These are phyloP conservation scores for Cyphomyrus plagiostoma DNA, from an alignment of 2,113 vertebrate species.

Conservation along the genomic window DNA sequence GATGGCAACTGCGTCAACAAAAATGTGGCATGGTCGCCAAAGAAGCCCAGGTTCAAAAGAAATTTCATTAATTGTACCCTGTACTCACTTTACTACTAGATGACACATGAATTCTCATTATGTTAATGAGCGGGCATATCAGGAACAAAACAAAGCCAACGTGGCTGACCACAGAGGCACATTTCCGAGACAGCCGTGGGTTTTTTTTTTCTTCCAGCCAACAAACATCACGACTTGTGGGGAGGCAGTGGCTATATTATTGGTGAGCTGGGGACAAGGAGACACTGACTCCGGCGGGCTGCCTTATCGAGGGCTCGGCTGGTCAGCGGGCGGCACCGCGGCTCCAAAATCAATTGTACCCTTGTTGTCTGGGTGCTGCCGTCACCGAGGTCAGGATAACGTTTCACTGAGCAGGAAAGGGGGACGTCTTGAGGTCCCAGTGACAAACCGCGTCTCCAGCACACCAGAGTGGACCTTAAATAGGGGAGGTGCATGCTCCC, in stretches of 20 bases:
- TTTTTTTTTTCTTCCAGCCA: neutral
- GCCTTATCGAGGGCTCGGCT: slow-evolving; percentile 33
- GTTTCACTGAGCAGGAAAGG: slow-evolving; percentile 22
- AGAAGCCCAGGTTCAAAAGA: neutral
- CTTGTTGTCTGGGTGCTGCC: slow-evolving; percentile 28
- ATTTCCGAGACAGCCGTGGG: neutral
- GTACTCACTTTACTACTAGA: neutral
- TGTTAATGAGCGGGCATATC: neutral
- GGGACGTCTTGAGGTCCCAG: slow-evolving; percentile 8
- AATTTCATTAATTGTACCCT: neutral
- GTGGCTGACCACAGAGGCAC: neutral
- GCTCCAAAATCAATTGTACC: slow-evolving; percentile 34
- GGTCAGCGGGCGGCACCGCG: slow-evolving; percentile 31
- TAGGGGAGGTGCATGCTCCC: neutral
- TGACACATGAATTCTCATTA: neutral
- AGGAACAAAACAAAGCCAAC: neutral
- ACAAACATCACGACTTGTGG: slow-evolving; percentile 7
- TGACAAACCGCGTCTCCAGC: neutral
- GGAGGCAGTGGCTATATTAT: neutral
- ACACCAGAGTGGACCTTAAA: slow-evolving; percentile 13
- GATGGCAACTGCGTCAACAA: neutral
- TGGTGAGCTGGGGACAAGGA: neutral
- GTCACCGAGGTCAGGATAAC: slow-evolving; percentile 24
- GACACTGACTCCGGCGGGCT: slow-evolving; percentile 20
- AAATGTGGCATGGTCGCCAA: neutral